Evolutionary conservation across 1,140 invertebrate genomes (phyloP).

Genomic region (Lasioglossum albipes): DNA sequence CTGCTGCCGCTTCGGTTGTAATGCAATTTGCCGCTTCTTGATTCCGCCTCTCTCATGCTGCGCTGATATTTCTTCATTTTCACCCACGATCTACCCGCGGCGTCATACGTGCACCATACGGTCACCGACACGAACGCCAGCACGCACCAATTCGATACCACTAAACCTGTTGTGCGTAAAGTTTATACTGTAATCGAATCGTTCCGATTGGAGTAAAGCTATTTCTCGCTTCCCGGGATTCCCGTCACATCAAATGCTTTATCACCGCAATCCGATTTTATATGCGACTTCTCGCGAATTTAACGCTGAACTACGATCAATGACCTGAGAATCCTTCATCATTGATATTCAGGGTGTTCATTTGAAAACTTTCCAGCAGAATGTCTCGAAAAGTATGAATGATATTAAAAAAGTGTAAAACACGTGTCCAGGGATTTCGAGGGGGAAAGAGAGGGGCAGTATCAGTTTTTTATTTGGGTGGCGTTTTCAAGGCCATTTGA

Average conservation of each 20-base stretch:
- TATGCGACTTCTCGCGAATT: too few species aligned
- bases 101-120: conserved; percentile 93
- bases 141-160: conserved; percentile 90
- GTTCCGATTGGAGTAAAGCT: background rate
- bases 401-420: too few species aligned
- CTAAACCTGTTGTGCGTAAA: conserved; percentile 83
- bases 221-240: background rate
- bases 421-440: too few species aligned
- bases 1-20: conserved; percentile 89
- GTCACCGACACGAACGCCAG: conserved; percentile 88
- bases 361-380: too few species aligned
- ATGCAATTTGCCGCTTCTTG: conserved; percentile 83
- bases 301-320: too few species aligned
- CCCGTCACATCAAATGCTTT: background rate
- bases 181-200: background rate
- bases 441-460: too few species aligned
- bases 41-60: conserved; percentile 88
- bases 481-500: too few species aligned
- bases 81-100: conserved; percentile 94
- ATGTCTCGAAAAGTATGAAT: too few species aligned
- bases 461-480: too few species aligned
- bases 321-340: too few species aligned
- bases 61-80: conserved; percentile 95
- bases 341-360: too few species aligned
- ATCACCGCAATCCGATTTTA: background rate